Base-by-base conservation (phyloP, 2,797 vertebrate genomes). In the Malurus leucopterus region DNA sequence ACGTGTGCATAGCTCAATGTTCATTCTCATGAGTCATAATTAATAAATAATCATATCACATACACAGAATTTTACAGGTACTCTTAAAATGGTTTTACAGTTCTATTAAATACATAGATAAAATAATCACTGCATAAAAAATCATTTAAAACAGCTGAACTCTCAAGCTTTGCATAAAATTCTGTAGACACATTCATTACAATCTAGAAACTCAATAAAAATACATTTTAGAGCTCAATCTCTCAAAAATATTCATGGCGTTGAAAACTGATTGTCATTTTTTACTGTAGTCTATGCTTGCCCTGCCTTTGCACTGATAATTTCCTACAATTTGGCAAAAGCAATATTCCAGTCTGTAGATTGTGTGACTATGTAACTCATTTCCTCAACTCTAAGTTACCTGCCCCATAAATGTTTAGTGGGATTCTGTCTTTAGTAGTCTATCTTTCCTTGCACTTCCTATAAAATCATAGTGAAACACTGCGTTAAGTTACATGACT, bases 41-140 rank as follows among this genome's bases (percentile, higher is more conserved):
- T 92, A 97, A 96, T 96, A 97, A 97, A 97, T 95, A 97, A 96
- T 96, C 3, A 8, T 90, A 95, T 83, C 94, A 91, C 94, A 91
- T 91, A 96, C 94, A 90, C 73, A 86, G 76, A 92, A 86, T 94
- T 96, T 94, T 95, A 97, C 93, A 97, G 74, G 85, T 94, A 93
- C 83, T 92, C 71, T 82, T 92, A 88, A 94, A 95, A 84, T 93
- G 88, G 63, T 89, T 95, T 94, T 91, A 94, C 84, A 91, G 24
- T 89, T 93, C 89, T 89, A 78, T 95, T 93, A 94, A 94, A 95
- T 94, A 86, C 79, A 95, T 95, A 95, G 96, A 95, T 93, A 97
- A 97, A 97, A 97, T 97, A 96, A 92, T 93, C 92, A 95, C 91
- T 79, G 88, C 95, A 95, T 96, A 95, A 97, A 97, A 96, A 96